Conservation (phyloP, 2,113 vertebrate genomes). For the Chaetura pelagica region DNA sequence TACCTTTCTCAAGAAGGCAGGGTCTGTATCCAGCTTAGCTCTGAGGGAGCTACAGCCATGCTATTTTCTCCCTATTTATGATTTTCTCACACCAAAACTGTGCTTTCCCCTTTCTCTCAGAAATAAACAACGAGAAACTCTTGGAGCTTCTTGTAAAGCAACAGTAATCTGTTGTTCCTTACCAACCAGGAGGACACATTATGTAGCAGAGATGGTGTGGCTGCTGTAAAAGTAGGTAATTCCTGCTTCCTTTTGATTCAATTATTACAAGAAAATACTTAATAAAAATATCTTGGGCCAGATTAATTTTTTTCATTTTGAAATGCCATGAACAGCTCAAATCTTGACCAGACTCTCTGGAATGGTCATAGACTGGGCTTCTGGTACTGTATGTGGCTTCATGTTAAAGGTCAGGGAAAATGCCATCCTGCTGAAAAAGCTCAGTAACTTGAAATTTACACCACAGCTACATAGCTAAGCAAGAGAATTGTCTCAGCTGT, state of each 20-base stretch:
- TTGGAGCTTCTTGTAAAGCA: neutral
- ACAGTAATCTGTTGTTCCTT: neutral
- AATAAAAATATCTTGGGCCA: neutral
- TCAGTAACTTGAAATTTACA: neutral
- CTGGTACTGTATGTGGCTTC: neutral
- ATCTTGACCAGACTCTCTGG: neutral
- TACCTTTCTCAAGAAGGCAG: neutral
- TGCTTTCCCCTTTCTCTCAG: neutral
- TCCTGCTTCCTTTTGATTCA: neutral
- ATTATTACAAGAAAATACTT: neutral
- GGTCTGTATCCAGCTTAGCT: neutral
- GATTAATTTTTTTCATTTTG: neutral
- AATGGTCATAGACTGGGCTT: neutral
- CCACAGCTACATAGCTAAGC: neutral
- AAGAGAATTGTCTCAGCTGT: neutral
- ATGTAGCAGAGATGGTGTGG: neutral
- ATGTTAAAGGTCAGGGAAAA: neutral
- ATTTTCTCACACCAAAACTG: neutral
- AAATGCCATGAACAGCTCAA: neutral
- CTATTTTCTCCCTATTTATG: neutral
- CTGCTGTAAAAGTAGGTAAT: neutral
- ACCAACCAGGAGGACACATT: neutral
- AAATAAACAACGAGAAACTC: neutral
- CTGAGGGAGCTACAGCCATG: neutral
- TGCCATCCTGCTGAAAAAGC: neutral